phyloP scores from a whole-genome alignment of 92 coral and sea anemone genomes.

The Umimayanthus chanpuru region DNA sequence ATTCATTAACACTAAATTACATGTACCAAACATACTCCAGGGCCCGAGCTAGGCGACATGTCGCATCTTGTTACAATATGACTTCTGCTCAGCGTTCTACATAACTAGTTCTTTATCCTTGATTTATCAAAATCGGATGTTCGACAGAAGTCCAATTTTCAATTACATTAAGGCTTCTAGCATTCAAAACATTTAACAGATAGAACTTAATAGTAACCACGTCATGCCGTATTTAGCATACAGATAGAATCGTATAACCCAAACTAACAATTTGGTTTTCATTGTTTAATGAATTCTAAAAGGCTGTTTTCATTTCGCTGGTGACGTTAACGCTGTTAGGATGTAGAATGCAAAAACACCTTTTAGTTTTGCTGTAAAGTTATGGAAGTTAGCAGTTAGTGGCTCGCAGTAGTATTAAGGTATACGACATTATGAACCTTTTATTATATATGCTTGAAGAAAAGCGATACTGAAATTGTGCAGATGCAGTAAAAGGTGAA shows the following conservation, averaged over 20 bases:
- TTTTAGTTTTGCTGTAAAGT: not conserved
- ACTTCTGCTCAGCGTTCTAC: no score
- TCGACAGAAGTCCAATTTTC: no score
- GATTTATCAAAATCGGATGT: no score
- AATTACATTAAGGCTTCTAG: no score
- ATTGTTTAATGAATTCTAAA: not conserved
- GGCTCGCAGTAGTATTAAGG: not conserved
- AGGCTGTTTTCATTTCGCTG: not conserved
- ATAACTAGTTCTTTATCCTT: no score
- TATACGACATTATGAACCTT: not conserved
- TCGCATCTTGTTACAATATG: no score
- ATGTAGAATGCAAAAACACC: no score
- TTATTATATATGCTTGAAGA: not conserved
- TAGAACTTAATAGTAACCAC: no score
- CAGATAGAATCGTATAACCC: not conserved
- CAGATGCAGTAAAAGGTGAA: not conserved
- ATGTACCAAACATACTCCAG: no score
- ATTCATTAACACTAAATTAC: no score
- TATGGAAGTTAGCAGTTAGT: no score
- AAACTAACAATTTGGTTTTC: not conserved
- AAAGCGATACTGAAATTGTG: not conserved
- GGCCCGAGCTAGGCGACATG: no score
- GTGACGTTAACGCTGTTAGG: not conserved
- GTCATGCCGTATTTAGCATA: not conserved
- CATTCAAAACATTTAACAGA: not conserved